A percentile compares a stretch with the other conserved stretches of the same genome.
These are phyloP conservation scores for Cydia fagiglandana DNA, from an alignment of 1,140 invertebrate genomes.

Conservation along the genomic window DNA sequence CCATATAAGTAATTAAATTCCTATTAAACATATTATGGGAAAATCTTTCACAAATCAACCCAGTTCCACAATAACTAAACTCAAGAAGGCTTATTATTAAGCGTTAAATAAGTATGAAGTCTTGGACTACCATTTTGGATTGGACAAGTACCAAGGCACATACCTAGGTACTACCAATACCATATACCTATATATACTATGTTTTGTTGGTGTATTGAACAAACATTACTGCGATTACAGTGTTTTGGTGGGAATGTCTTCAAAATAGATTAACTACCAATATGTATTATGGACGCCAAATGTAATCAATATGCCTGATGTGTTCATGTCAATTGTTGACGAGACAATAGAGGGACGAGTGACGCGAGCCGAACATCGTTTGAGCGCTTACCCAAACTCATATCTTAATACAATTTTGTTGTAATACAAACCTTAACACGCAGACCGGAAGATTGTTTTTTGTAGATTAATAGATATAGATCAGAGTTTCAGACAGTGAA, in stretches of 20 bases:
- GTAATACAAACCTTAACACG: not conserved
- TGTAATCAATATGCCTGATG: slow-evolving; percentile 67
- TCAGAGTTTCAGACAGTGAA: not conserved
- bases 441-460: not conserved
- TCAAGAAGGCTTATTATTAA: too few species aligned
- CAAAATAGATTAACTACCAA: slow-evolving; percentile 66
- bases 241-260: slow-evolving; percentile 40
- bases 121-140: too few species aligned
- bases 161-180: too few species aligned
- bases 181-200: too few species aligned
- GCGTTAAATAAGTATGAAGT: too few species aligned
- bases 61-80: too few species aligned
- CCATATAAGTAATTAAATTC: too few species aligned
- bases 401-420: not conserved
- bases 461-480: not conserved
- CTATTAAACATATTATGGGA: too few species aligned
- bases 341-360: slow-evolving; percentile 62
- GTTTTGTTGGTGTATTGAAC: too few species aligned
- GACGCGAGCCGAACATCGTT: slow-evolving; percentile 45
- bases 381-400: not conserved
- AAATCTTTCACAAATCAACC: too few species aligned
- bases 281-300: slow-evolving; percentile 56
- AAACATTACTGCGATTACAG: not conserved
- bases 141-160: too few species aligned
- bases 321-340: slow-evolving; percentile 73